Conservation (phyloP, 2,888 invertebrate genomes). For the Megaustenia siamemsis region DNA sequence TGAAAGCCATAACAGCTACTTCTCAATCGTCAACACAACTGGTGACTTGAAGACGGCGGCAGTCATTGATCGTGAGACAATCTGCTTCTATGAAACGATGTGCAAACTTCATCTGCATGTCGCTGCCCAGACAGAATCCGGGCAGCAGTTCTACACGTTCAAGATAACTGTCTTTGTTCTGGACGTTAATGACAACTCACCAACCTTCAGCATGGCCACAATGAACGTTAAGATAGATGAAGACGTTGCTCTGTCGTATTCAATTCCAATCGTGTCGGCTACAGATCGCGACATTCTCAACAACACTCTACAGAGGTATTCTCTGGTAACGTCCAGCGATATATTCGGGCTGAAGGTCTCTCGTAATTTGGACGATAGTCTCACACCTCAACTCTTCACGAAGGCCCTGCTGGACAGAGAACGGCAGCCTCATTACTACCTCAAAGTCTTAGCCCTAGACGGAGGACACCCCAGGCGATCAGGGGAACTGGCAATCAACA, state of each 20-base stretch:
- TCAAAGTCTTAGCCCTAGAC: conserved; percentile 53
- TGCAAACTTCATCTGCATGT: conserved; percentile 52
- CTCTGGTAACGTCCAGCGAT: conserved; percentile 23
- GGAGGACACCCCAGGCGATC: conserved; percentile 49
- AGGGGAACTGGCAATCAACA: conserved; percentile 54
- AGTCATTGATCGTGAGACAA: conserved; percentile 49
- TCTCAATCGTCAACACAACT: conserved; percentile 49
- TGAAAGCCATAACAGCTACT: conserved; percentile 40
- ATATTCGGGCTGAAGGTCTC: conserved; percentile 48
- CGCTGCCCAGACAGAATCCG: conserved; percentile 54
- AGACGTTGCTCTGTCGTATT: conserved; percentile 44
- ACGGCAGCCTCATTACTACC: conserved; percentile 42
- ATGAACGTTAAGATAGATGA: conserved; percentile 52
- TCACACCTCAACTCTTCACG: conserved; percentile 53
- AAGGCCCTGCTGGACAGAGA: conserved; percentile 53
- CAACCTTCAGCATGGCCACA: conserved; percentile 49
- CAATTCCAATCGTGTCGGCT: conserved; percentile 52
- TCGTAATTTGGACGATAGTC: conserved; percentile 55
- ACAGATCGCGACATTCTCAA: conserved; percentile 52
- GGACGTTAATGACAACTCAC: conserved; percentile 58
- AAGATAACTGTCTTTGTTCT: conserved; percentile 50
- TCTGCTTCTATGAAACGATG: conserved; percentile 48
- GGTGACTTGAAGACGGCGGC: conserved; percentile 50
- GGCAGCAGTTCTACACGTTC: conserved; percentile 55
- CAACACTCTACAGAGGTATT: conserved; percentile 52